These are phyloP conservation scores for Drosophila tropicalis DNA, from an alignment of 1,140 invertebrate genomes.

Conservation along the genomic window DNA sequence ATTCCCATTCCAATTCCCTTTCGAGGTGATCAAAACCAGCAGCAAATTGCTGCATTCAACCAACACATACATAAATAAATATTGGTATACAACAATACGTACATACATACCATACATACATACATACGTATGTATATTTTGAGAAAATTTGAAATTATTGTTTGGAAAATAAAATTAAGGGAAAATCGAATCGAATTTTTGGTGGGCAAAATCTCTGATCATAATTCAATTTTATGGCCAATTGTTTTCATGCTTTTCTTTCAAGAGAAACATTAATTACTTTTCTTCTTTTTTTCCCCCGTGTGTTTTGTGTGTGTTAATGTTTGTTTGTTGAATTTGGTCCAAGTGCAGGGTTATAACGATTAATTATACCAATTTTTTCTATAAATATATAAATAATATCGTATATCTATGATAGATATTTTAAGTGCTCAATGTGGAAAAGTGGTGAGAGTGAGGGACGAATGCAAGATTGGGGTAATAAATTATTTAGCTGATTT, in stretches of 20 bases:
- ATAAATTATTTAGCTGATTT: constrained; percentile 29
- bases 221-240: constrained; percentile 67
- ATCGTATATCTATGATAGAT: constrained; percentile 4
- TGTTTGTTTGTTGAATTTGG: constrained; percentile 31
- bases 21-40: too few species aligned
- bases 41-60: too few species aligned
- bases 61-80: neutral
- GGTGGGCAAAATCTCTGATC: constrained; percentile 1
- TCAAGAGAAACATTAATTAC: constrained; percentile 27
- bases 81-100: neutral
- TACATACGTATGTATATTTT: neutral
- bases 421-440: constrained; percentile 39
- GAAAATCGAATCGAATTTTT: constrained; percentile 14
- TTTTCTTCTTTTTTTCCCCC: neutral
- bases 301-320: constrained; percentile 11
- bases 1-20: too few species aligned
- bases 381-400: constrained; percentile 12
- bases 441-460: neutral
- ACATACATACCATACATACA: neutral
- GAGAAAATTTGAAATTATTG: neutral
- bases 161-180: constrained; percentile 26
- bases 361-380: constrained; percentile 64
- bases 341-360: constrained; percentile 15
- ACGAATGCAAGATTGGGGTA: neutral
- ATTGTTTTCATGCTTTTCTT: constrained; percentile 45